phyloP scores from a whole-genome alignment of 1,140 invertebrate genomes.

The Aporrectodea caliginosa region DNA sequence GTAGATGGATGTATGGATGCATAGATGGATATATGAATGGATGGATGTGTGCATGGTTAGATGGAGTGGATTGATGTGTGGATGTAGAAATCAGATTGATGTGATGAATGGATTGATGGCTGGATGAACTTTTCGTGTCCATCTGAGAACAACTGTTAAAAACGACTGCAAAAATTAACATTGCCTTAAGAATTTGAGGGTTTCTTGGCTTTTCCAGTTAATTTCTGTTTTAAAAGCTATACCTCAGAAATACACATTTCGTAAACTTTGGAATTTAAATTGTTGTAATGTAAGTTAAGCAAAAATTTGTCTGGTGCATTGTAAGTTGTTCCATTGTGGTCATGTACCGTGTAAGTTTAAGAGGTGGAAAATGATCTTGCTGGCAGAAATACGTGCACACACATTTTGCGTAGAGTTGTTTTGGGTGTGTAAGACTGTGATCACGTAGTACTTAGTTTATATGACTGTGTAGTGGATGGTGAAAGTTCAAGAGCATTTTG shows the following conservation, averaged over 20 bases:
- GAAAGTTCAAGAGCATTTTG: too few species aligned
- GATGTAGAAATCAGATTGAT: too few species aligned
- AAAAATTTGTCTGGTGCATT: background rate
- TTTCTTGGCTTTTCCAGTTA: background rate
- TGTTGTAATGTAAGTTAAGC: background rate
- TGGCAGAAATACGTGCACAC: too few species aligned
- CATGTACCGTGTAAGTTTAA: too few species aligned
- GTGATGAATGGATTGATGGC: conserved; percentile 10
- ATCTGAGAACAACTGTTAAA: background rate
- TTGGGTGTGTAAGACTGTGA: too few species aligned
- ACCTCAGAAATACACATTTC: background rate
- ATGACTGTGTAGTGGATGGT: too few species aligned
- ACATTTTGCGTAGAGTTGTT: too few species aligned
- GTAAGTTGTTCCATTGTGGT: background rate
- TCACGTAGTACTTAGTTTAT: too few species aligned
- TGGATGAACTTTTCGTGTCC: background rate
- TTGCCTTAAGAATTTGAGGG: background rate
- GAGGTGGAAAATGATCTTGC: too few species aligned
- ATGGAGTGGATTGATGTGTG: too few species aligned
- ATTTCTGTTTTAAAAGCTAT: background rate
- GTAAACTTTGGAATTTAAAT: background rate
- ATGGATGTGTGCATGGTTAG: too few species aligned
- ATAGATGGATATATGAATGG: background rate
- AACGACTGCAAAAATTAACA: background rate
- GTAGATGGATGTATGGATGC: conserved; percentile 8